Conservation (phyloP, 2,888 invertebrate species). For the Dolichomitus sp. region DNA sequence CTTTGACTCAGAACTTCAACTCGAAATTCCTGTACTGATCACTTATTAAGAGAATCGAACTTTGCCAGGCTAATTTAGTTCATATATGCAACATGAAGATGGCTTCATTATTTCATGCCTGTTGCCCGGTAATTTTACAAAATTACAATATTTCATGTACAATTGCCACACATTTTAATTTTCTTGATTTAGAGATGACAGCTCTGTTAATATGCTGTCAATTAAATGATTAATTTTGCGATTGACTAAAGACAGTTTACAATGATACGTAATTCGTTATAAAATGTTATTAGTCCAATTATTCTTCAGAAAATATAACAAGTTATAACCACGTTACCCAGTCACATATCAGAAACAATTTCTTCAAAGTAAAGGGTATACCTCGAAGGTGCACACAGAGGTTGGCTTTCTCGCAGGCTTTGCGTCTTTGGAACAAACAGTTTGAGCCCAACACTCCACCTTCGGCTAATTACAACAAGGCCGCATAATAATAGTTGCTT, state of each 20-base stretch:
- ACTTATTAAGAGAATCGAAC: too few relatives aligned
- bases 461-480: conserved; percentile 81
- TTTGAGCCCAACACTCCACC: conserved; percentile 59
- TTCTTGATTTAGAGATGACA: too few relatives aligned
- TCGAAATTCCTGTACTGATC: too few relatives aligned
- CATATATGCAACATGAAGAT: too few relatives aligned
- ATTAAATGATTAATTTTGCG: background rate
- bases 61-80: too few relatives aligned
- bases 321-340: background rate
- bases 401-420: conserved; percentile 34
- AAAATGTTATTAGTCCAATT: background rate
- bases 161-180: too few relatives aligned
- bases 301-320: conserved; percentile 6
- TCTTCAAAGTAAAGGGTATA: conserved; percentile 31
- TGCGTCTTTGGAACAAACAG: conserved; percentile 58
- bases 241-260: background rate
- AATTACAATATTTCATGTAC: too few relatives aligned
- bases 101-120: too few relatives aligned
- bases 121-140: too few relatives aligned
- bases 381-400: conserved; percentile 30
- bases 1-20: too few relatives aligned
- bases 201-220: background rate
- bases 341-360: conserved; percentile 2
- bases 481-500: conserved; percentile 73
- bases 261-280: background rate